Base-by-base conservation (phyloP, 2,113 vertebrate genomes). In the Stigmatopora nigra region DNA sequence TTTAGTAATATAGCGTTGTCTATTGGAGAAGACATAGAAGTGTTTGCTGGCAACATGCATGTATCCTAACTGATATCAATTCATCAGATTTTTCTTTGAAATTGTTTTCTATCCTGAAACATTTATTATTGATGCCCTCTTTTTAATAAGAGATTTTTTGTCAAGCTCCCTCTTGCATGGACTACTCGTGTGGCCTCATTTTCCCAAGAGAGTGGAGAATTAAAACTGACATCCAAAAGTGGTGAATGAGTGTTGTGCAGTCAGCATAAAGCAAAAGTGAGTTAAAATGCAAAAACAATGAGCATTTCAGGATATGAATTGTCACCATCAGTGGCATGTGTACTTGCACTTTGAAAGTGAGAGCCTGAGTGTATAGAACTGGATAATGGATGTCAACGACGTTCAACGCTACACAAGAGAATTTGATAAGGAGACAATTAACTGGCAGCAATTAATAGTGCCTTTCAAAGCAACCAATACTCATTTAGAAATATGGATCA, bases 91-190 rank as follows among this genome's bases (percentile, higher is more conserved):
- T 82, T 79, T 75, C 70, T 62, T 75, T 83, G 72, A 85, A 82
- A 78, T 82, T 80, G 82, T 67, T 78, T 80, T 83, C 72, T 51
- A 76, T 64, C 60, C 41, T 75, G 77, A 53, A 62, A 60, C 76
- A 86, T 85, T 82, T 80, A 83, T 85, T 83, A 86, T 87, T 86
- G 77, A 87, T 80, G 73, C 76, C 67, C 70, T 55, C 76, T 62
- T 82, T 73, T 69, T 73, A 67, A 53, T 22, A 58, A 67, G 12
- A 47, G 44, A 20, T 61, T 45, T 31, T 55, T 25, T 38, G 59
- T 63, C 67, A 69, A 67, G 75, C 76, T 64, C 49, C 16, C 67
- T 75, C 78, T 64, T 38, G 3, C 59, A 8, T 61, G 41, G 59
- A 47, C 70, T 77, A 65, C 56, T 72, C 73, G 79, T 80, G 78